Base-by-base conservation (phyloP, 2,113 vertebrate species). In the Nycticorax nycticorax region DNA sequence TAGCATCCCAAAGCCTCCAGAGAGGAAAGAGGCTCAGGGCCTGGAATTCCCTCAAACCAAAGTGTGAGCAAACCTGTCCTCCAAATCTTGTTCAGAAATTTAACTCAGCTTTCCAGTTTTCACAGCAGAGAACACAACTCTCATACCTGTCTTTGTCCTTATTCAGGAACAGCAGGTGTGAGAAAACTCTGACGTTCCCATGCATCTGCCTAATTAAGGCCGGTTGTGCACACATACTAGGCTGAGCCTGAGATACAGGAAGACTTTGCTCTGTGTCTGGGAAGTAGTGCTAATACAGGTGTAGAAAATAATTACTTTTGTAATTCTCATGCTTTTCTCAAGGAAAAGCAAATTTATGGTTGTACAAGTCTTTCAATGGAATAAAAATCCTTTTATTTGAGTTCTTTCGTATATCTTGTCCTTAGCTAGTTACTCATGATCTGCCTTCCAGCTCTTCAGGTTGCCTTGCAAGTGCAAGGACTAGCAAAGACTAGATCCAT, bases 151-250 rank as follows among this genome's bases (percentile, higher is more conserved):
- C 19, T 76, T 45, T 60, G 32, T 28, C 26, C 14, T n/a, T 59
- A n/a, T 28, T 32, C 14, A 18, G 27, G 18, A 71, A 71, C 33
- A 9, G 27, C 27, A 47, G 12, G 35, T 48, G 30, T 30, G 24
- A 81, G 20, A 47, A 41, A 41, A 59, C 12, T 71, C 17, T 2
- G 23, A 6, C 17, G 3, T 64, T 82, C 12, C 10, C 15, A 32
- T 28, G 4, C 15, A 45, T 5, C 13, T 0, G 0, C 32, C 33
- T 55, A 60, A 55, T 66, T 10, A 59, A 69, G 12, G 8, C 23
- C 60, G 69, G 0, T 8, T 55, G 43, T 33, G 8, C 32, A 64
- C 14, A 63, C 6, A 4, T 4, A 28, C 10, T 19, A 47, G 66
- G 11, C 26, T 63, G 37, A 67, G 12, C 26, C 35, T 76, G 57